Evolutionary conservation across 2,797 vertebrate genomes (phyloP).

Genomic region (Pseudomugil tenellus): DNA sequence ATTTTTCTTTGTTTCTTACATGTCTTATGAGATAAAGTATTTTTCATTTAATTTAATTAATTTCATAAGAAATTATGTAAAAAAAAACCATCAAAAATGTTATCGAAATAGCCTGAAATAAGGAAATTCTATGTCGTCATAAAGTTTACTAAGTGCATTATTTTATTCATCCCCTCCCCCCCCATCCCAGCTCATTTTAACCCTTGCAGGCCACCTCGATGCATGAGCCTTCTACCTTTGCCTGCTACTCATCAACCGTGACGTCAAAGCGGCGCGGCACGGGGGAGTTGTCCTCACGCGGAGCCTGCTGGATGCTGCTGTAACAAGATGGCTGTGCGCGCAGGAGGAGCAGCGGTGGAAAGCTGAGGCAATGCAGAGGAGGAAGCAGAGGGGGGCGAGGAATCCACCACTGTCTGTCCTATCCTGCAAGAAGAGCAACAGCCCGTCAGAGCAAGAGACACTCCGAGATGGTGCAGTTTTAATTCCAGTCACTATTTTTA

Average conservation of each 20-base stretch:
- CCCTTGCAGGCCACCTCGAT: background rate
- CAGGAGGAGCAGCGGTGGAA: slow-evolving; percentile 70
- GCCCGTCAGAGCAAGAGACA: slow-evolving; percentile 39
- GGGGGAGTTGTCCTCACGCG: slow-evolving; percentile 67
- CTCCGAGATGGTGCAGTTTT: slow-evolving; percentile 32
- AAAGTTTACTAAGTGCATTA: slow-evolving; percentile 34
- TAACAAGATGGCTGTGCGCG: slow-evolving; percentile 86
- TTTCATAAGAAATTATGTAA: too few relatives aligned
- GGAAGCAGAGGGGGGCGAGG: slow-evolving; percentile 48
- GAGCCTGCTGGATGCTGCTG: slow-evolving; percentile 75
- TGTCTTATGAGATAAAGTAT: too few relatives aligned
- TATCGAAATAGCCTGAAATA: background rate
- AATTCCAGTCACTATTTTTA: slow-evolving; percentile 29
- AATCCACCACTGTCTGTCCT: slow-evolving; percentile 53
- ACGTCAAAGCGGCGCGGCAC: slow-evolving; percentile 77
- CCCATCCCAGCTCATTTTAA: slow-evolving; percentile 8
- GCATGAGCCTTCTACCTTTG: background rate
- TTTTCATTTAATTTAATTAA: too few relatives aligned
- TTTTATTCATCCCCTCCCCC: too few relatives aligned
- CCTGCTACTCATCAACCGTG: slow-evolving; percentile 71
- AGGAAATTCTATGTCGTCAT: slow-evolving; percentile 28
- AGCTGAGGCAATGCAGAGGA: slow-evolving; percentile 77
- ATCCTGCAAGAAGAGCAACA: slow-evolving; percentile 56
- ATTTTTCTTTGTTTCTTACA: too few relatives aligned
- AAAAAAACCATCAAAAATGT: too few relatives aligned